A percentile compares a stretch with the other conserved stretches of the same genome.
These are phyloP conservation scores for Arctopsyche grandis DNA, from an alignment of 1,140 invertebrate genomes.

Conservation along the genomic window DNA sequence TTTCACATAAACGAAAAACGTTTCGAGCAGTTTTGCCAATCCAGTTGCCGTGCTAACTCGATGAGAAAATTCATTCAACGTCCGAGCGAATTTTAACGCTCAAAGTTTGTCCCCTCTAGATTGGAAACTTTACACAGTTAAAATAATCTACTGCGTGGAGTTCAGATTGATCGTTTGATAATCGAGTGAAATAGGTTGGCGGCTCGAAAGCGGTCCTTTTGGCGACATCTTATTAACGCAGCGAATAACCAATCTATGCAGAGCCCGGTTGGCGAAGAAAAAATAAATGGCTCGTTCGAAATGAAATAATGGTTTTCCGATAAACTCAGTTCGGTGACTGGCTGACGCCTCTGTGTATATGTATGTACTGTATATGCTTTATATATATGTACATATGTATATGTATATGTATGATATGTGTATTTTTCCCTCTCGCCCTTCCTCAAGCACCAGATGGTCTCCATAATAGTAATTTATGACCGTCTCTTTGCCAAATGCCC, in stretches of 20 bases:
- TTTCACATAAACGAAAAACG: too few species aligned
- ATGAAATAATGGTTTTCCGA: conserved; percentile 32
- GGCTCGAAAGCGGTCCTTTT: neutral
- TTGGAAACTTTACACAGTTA: neutral
- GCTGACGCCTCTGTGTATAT: too few species aligned
- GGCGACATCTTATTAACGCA: conserved; percentile 3
- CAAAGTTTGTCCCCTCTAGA: neutral
- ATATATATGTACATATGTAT: too few species aligned
- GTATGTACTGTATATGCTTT: too few species aligned
- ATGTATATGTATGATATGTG: neutral
- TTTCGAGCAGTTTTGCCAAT: neutral
- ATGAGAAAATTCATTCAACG: neutral
- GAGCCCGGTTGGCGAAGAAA: neutral
- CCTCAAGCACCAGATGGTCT: conserved; percentile 23
- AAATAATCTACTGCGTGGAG: conserved; percentile 5
- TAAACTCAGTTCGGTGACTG: conserved; percentile 11
- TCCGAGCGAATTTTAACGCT: neutral
- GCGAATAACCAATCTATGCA: neutral
- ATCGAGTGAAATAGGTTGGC: neutral
- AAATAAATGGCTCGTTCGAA: conserved; percentile 24
- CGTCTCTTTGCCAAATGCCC: conserved; percentile 26
- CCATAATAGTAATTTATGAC: conserved; percentile 29
- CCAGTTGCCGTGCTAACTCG: neutral
- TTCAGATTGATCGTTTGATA: conserved; percentile 9
- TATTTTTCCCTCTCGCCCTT: neutral